These are phyloP conservation scores for Helobdella robusta DNA, from an alignment of 2,888 invertebrate genomes.

Conservation along the genomic window DNA sequence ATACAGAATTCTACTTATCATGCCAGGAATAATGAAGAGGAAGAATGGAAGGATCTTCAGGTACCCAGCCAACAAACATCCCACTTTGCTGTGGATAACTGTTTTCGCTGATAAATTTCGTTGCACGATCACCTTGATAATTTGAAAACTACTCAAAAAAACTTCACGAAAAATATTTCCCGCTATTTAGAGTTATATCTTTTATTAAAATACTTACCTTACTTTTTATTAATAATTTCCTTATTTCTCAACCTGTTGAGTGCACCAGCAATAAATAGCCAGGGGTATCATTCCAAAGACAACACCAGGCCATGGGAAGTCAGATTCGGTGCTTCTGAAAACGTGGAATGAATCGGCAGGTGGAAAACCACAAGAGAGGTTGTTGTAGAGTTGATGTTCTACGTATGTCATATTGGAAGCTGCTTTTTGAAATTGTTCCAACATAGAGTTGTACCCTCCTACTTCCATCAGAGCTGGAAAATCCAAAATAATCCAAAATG, in stretches of 20 bases:
- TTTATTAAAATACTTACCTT: too few species aligned
- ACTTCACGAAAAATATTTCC: too few species aligned
- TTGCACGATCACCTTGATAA: conserved; percentile 33
- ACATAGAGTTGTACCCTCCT: conserved; percentile 51
- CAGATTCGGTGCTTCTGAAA: conserved; percentile 28
- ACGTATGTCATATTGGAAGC: conserved; percentile 43
- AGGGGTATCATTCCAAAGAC: conserved; percentile 34
- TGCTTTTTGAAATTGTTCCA: conserved; percentile 44
- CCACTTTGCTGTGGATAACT: conserved; percentile 35
- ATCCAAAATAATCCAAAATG: too few species aligned
- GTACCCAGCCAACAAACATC: conserved; percentile 35
- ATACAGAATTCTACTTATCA: conserved; percentile 35
- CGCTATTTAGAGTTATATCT: too few species aligned
- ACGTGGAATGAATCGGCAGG: conserved; percentile 32
- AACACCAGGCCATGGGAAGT: conserved; percentile 35
- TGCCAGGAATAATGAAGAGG: conserved; percentile 36
- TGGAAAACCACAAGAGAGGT: conserved; percentile 33
- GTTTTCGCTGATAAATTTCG: conserved; percentile 36
- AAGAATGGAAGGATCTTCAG: conserved; percentile 34
- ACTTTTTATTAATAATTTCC: not conserved
- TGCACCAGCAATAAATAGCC: conserved; percentile 35
- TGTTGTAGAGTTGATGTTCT: conserved; percentile 24
- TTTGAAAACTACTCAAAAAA: not conserved
- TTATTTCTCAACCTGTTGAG: conserved; percentile 37
- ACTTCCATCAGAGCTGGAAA: conserved; percentile 45